These are phyloP conservation scores for Porites australiensis DNA, from an alignment of 64 coral and sea anemone species.

Conservation along the genomic window DNA sequence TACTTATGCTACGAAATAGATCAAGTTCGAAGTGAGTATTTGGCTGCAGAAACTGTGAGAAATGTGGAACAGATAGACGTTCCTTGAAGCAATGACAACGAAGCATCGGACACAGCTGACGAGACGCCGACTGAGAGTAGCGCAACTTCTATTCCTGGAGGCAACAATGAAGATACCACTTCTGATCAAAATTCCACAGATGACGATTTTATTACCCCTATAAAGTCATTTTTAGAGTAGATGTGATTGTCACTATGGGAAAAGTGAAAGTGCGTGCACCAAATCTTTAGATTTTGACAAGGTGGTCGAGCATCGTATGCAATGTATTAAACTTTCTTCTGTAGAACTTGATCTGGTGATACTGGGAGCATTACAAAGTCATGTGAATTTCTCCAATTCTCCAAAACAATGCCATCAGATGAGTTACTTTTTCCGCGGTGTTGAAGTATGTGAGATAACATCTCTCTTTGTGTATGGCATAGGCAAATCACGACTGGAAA, in stretches of 20 bases:
- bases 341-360: slow-evolving; percentile 5
- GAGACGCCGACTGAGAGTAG: not conserved
- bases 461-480: slow-evolving; percentile 53
- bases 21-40: slow-evolving; percentile 1
- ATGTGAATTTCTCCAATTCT: slow-evolving; percentile 10
- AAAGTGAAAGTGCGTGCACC: slow-evolving; percentile 32
- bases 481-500: slow-evolving; percentile 31
- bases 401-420: not conserved
- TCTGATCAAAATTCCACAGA: not conserved
- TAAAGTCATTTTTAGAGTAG: slow-evolving; percentile 16
- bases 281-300: slow-evolving; percentile 11
- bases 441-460: slow-evolving; percentile 48
- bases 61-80: slow-evolving; percentile 5
- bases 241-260: slow-evolving; percentile 40
- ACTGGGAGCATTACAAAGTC: slow-evolving; percentile 13
- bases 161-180: too few species aligned
- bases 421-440: not conserved
- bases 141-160: too few species aligned
- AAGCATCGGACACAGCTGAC: slow-evolving; percentile 11
- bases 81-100: not conserved
- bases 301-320: slow-evolving; percentile 22
- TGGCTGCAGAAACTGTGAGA: not conserved
- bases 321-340: slow-evolving; percentile 2
- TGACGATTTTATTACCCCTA: not conserved
- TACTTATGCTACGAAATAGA: slow-evolving; percentile 9